Conservation (phyloP, 2,888 invertebrate genomes). For the Cloeon dipterum region DNA sequence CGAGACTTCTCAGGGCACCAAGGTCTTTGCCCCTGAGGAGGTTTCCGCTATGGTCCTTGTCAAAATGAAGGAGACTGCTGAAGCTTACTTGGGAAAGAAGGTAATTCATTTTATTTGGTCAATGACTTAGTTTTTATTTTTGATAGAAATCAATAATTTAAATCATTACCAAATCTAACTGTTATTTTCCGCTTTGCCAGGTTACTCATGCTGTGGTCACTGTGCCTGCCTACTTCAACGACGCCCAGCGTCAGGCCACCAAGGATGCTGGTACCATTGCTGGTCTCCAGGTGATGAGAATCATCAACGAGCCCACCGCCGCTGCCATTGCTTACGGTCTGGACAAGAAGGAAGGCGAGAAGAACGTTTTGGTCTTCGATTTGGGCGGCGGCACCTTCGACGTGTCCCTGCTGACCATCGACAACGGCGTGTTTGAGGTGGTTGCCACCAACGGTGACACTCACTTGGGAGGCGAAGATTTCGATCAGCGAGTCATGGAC, state of each 20-base stretch:
- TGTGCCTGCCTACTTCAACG: slow-evolving; percentile 97
- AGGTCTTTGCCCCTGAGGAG: slow-evolving; percentile 93
- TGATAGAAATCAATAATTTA: background rate
- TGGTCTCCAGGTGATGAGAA: slow-evolving; percentile 76
- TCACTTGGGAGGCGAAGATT: slow-evolving; percentile 97
- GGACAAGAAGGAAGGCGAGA: slow-evolving; percentile 92
- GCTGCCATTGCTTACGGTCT: slow-evolving; percentile 94
- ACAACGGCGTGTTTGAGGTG: slow-evolving; percentile 94
- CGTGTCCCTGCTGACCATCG: slow-evolving; percentile 92
- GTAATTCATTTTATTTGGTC: too few species aligned
- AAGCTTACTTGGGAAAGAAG: slow-evolving; percentile 90
- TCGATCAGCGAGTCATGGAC: slow-evolving; percentile 95
- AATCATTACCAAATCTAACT: background rate
- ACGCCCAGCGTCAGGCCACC: slow-evolving; percentile 96
- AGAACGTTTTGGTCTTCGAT: slow-evolving; percentile 96
- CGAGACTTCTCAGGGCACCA: slow-evolving; percentile 56
- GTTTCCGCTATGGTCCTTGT: slow-evolving; percentile 95
- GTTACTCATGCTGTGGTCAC: slow-evolving; percentile 72
- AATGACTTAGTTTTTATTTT: too few species aligned
- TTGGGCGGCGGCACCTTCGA: slow-evolving; percentile 99
- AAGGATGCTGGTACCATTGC: slow-evolving; percentile 97
- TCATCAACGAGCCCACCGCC: slow-evolving; percentile 95
- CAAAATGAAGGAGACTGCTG: slow-evolving; percentile 97
- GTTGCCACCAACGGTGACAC: slow-evolving; percentile 88
- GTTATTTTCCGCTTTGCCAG: slow-evolving; percentile 10